Conservation (phyloP, 2,888 invertebrate genomes). For the Adela reaumurella region DNA sequence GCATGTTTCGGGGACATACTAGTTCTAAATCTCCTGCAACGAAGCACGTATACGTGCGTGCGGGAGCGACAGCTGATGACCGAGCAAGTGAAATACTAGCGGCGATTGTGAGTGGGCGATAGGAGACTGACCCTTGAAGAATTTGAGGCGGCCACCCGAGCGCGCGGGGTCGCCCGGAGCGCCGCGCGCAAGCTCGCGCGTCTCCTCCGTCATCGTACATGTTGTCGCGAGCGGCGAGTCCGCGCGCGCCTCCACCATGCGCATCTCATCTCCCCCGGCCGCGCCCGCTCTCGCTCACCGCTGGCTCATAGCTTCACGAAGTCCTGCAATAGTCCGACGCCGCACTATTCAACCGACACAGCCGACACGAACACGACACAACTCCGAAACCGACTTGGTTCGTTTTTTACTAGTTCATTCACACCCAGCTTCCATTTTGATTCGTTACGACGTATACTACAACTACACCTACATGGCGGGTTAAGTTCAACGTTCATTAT, state of each 20-base stretch:
- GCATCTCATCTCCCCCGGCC: constrained; percentile 62
- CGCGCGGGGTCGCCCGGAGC: constrained; percentile 42
- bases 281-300: background rate
- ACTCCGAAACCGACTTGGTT: constrained; percentile 20
- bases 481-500: background rate
- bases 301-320: background rate
- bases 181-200: constrained; percentile 18
- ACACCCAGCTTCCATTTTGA: constrained; percentile 59
- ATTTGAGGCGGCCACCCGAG: constrained; percentile 73
- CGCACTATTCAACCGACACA: constrained; percentile 34
- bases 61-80: background rate
- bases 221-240: constrained; percentile 63
- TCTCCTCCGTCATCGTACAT: constrained; percentile 65
- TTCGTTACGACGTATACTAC: constrained; percentile 27
- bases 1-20: too few species aligned
- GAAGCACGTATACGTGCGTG: background rate
- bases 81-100: background rate
- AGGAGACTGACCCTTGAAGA: constrained; percentile 65
- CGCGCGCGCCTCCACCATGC: constrained; percentile 61
- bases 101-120: constrained; percentile 4
- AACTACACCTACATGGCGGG: background rate
- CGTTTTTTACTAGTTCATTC: constrained; percentile 56
- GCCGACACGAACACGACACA: constrained; percentile 53
- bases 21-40: too few species aligned
- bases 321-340: constrained; percentile 27